Evolutionary conservation across 2,888 invertebrate species (phyloP).

Genomic region (Tinea trinotella): DNA sequence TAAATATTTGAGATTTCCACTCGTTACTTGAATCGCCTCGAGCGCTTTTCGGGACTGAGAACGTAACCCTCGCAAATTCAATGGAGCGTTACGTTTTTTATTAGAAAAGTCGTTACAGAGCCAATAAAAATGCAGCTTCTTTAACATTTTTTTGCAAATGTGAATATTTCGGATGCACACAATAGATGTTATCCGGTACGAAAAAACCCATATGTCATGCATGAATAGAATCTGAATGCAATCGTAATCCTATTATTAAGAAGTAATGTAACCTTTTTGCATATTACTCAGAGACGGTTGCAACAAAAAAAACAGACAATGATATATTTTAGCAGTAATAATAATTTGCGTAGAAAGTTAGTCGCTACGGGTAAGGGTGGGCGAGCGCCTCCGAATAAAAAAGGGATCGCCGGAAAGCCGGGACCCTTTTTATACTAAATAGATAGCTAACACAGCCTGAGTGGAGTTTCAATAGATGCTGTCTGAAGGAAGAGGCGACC

Average conservation of each 20-base stretch:
- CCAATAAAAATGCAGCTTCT: background rate
- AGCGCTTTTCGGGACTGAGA: conserved; percentile 2
- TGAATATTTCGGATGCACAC: background rate
- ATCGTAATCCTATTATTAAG: too few species aligned
- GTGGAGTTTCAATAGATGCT: conserved; percentile 73
- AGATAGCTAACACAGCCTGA: conserved; percentile 72
- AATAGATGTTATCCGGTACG: background rate
- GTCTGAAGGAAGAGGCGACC: conserved; percentile 68
- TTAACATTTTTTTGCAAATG: background rate
- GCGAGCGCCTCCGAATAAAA: conserved; percentile 54
- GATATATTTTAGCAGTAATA: too few species aligned
- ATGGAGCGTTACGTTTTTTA: conserved; percentile 2
- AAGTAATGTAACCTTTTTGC: too few species aligned
- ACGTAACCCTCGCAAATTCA: conserved; percentile 3
- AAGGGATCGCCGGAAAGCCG: conserved; percentile 64
- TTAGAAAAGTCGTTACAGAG: background rate
- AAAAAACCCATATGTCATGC: too few species aligned
- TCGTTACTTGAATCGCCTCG: conserved; percentile 15
- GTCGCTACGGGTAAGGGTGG: conserved; percentile 27
- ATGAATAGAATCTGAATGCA: too few species aligned
- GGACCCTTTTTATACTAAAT: conserved; percentile 73
- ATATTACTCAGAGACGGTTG: too few species aligned
- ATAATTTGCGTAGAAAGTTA: background rate
- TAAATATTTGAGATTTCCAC: conserved; percentile 56
- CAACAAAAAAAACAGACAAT: too few species aligned